A percentile compares a stretch with the other conserved stretches of the same genome.
phyloP scores from a whole-genome alignment of 53 echinoderm and acorn worm genomes.

The Echinometra lucunter region DNA sequence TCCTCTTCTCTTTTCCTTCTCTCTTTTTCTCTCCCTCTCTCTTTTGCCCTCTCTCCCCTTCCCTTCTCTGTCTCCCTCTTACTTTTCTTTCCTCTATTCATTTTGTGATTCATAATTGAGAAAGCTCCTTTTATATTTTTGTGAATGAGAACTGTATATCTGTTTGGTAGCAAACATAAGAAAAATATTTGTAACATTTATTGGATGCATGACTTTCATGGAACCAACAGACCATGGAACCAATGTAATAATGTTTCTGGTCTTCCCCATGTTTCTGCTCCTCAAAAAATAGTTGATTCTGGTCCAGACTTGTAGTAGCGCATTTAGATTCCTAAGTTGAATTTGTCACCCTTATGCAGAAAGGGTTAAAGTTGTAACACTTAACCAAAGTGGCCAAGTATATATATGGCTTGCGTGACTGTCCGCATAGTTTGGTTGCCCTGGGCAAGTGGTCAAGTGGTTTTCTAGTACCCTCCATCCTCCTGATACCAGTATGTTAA shows the following conservation, averaged over 20 bases:
- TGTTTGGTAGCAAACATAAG: no score
- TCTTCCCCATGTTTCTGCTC: no score
- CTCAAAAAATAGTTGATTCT: no score
- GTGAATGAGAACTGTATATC: no score
- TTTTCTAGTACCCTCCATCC: constrained; percentile 25
- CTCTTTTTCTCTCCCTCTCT: not conserved
- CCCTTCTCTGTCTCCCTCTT: not conserved
- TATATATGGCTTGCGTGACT: not conserved
- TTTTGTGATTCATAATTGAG: not conserved
- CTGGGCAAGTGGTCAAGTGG: constrained; percentile 47
- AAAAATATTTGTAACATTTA: no score
- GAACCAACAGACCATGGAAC: no score
- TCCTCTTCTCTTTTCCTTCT: not conserved
- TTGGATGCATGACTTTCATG: no score
- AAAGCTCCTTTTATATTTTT: no score
- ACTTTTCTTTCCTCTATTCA: not conserved
- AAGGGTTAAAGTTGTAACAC: constrained; percentile 7
- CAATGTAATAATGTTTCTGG: no score
- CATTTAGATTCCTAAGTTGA: no score
- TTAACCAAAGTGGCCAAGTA: not conserved
- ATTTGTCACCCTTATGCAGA: not conserved
- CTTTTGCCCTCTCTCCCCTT: not conserved
- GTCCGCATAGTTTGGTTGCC: constrained; percentile 35
- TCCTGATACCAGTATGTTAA: constrained; percentile 37
- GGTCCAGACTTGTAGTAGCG: no score